Evolutionary conservation across 2,797 vertebrate species (phyloP).

Genomic region (Microcaecilia unicolor): DNA sequence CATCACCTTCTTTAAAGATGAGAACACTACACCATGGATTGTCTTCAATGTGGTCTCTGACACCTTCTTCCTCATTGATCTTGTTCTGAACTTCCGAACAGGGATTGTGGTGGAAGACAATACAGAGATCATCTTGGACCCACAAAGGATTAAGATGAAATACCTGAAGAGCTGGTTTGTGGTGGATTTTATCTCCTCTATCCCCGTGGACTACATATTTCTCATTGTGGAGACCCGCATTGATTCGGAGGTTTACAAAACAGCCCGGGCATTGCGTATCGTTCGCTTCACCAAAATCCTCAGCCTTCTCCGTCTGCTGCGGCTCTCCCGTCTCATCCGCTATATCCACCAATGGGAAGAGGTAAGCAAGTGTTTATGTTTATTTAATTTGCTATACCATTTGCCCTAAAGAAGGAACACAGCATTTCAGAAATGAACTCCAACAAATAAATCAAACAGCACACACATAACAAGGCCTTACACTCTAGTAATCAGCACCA

Average conservation of each 20-base stretch:
- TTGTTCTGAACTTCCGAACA: constrained; percentile 96
- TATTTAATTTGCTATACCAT: too few relatives aligned
- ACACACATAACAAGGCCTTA: too few relatives aligned
- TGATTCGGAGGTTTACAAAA: constrained; percentile 97
- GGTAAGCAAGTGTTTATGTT: constrained; percentile 51
- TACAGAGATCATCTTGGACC: constrained; percentile 95
- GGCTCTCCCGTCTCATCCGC: constrained; percentile 92
- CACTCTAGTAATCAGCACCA: too few relatives aligned
- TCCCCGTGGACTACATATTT: constrained; percentile 98
- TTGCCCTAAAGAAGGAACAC: too few relatives aligned
- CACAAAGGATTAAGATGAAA: constrained; percentile 93
- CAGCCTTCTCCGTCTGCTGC: constrained; percentile 83
- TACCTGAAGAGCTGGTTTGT: constrained; percentile 97
- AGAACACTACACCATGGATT: constrained; percentile 96
- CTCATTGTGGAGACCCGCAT: constrained; percentile 97
- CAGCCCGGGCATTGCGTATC: constrained; percentile 88
- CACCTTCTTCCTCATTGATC: constrained; percentile 97
- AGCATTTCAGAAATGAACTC: too few relatives aligned
- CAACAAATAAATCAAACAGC: too few relatives aligned
- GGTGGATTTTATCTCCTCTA: constrained; percentile 98
- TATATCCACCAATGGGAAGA: constrained; percentile 99
- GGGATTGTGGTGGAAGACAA: constrained; percentile 98
- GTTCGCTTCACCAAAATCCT: constrained; percentile 98
- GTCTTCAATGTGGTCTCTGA: constrained; percentile 97
- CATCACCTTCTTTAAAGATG: constrained; percentile 98